A percentile compares a stretch with the other conserved stretches of the same genome.
phyloP scores from a whole-genome alignment of 1,140 invertebrate species.

The Nasonia giraulti region DNA sequence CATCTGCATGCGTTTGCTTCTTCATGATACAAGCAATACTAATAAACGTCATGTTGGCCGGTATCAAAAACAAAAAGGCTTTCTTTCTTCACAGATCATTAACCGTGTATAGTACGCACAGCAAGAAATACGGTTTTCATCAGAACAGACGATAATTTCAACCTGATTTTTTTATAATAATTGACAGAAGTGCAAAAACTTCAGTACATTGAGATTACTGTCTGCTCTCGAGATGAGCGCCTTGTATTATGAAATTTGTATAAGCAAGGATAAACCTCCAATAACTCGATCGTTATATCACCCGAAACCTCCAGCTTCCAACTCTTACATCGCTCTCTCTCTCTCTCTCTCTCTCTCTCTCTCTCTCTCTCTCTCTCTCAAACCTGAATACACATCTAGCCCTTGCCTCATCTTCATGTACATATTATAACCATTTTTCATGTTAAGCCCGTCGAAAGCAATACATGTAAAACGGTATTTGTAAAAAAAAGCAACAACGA shows the following conservation, averaged over 20 bases:
- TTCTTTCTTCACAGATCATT: not conserved
- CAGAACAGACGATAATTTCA: not conserved
- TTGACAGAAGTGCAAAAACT: not conserved
- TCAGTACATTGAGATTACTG: not conserved
- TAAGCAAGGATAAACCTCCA: not conserved
- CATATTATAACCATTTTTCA: conserved; percentile 34
- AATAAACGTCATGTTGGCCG: not conserved
- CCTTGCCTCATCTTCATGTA: conserved; percentile 25
- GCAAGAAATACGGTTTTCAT: not conserved
- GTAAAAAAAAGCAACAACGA: conserved; percentile 22
- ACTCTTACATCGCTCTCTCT: not conserved
- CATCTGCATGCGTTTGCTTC: conserved; percentile 27
- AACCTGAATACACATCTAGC: not conserved
- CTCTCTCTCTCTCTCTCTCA: too few species aligned
- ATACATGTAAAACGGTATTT: conserved; percentile 15
- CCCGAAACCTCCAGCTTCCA: not conserved
- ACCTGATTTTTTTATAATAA: not conserved
- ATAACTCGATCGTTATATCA: conserved; percentile 19
- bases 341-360: not conserved
- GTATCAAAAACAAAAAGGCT: conserved; percentile 19
- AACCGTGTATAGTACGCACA: not conserved
- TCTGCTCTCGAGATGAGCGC: conserved; percentile 23
- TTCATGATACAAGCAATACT: not conserved
- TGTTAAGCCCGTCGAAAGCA: conserved; percentile 3
- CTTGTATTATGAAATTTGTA: conserved; percentile 16